Evolutionary conservation across 2,888 invertebrate species (phyloP).

Genomic region (Eucera pruinosa): DNA sequence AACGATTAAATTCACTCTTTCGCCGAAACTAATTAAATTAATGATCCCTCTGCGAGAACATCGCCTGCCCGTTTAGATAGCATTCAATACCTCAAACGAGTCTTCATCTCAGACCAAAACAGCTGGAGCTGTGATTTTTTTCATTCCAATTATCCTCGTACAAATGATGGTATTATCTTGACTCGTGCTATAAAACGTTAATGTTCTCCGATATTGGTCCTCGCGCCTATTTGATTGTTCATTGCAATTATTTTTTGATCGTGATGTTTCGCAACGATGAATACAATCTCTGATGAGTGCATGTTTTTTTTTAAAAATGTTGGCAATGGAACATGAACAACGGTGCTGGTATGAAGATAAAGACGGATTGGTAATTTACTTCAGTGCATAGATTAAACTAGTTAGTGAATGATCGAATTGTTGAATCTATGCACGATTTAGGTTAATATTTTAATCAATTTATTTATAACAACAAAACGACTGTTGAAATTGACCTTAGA

Average conservation of each 20-base stretch:
- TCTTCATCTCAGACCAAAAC: constrained; percentile 5
- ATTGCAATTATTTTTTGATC: background rate
- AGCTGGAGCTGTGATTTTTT: constrained; percentile 1
- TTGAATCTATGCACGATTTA: too few relatives aligned
- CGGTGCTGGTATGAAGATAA: too few relatives aligned
- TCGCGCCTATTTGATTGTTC: constrained; percentile 2
- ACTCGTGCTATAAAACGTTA: constrained; percentile 6
- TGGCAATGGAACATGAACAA: background rate
- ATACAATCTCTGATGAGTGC: background rate
- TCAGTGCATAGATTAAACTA: too few relatives aligned
- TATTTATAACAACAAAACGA: too few relatives aligned
- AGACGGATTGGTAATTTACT: too few relatives aligned
- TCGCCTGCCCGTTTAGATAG: constrained; percentile 54
- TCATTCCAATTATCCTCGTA: constrained; percentile 16
- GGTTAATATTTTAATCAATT: too few relatives aligned
- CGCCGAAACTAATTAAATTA: constrained; percentile 72
- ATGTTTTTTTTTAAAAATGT: background rate
- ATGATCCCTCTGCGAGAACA: constrained; percentile 48
- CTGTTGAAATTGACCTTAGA: too few relatives aligned
- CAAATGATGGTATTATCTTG: constrained; percentile 19
- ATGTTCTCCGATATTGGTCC: background rate
- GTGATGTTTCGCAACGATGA: background rate
- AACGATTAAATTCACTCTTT: constrained; percentile 66
- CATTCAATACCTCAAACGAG: constrained; percentile 24
- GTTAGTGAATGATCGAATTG: too few relatives aligned